phyloP scores from a whole-genome alignment of 2,113 vertebrate species.

The Lipotes vexillifer region DNA sequence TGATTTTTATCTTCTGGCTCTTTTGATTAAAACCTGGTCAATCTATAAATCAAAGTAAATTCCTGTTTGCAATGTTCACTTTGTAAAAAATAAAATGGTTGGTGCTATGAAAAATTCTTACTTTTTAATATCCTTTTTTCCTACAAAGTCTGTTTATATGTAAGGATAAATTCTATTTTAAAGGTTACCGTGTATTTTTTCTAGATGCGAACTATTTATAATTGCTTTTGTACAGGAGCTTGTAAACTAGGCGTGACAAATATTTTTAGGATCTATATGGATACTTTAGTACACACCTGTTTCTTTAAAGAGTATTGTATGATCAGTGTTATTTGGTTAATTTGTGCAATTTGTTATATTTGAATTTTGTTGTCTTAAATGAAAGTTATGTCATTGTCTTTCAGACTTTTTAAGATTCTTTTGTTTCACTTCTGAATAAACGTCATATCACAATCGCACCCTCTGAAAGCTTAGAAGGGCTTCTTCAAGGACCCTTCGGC shows the following conservation, averaged over 20 bases:
- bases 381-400: slow-evolving; percentile 75
- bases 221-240: slow-evolving; percentile 91
- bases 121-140: slow-evolving; percentile 77
- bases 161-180: slow-evolving; percentile 89
- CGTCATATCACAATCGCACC: slow-evolving; percentile 27
- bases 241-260: slow-evolving; percentile 86
- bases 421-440: slow-evolving; percentile 79
- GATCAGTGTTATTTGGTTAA: slow-evolving; percentile 88
- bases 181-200: slow-evolving; percentile 92
- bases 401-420: slow-evolving; percentile 66
- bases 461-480: not conserved
- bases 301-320: slow-evolving; percentile 78
- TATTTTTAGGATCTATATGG: slow-evolving; percentile 80
- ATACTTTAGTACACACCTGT: slow-evolving; percentile 79
- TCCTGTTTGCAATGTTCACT: slow-evolving; percentile 58
- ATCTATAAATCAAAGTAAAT: slow-evolving; percentile 20
- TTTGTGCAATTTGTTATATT: slow-evolving; percentile 89
- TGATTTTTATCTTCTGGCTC: slow-evolving; percentile 22
- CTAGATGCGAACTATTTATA: slow-evolving; percentile 97
- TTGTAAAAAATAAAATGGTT: slow-evolving; percentile 41
- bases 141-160: slow-evolving; percentile 87
- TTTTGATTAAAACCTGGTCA: slow-evolving; percentile 14
- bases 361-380: slow-evolving; percentile 85
- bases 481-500: not conserved
- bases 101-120: slow-evolving; percentile 82